Percentiles rank a stretch among this genome's conserved stretches.
phyloP scores from a whole-genome alignment of 2,113 vertebrate genomes.

The Archocentrus centrarchus region DNA sequence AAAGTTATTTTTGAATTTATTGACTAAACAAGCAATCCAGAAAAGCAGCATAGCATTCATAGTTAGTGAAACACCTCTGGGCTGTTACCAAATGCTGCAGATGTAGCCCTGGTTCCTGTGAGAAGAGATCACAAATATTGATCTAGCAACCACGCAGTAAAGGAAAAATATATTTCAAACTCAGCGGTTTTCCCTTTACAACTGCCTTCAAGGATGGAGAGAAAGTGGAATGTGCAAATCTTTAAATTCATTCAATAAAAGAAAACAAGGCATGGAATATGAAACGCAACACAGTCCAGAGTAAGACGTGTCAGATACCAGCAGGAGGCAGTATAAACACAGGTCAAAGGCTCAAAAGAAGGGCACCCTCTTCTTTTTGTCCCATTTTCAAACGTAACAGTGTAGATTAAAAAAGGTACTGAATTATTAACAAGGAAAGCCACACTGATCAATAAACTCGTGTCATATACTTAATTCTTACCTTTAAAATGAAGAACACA shows the following conservation, averaged over 20 bases:
- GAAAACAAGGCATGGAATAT: slow-evolving; percentile 18
- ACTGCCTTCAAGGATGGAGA: background rate
- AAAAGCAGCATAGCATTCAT: slow-evolving; percentile 29
- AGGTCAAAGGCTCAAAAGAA: slow-evolving; percentile 1
- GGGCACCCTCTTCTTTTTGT: background rate
- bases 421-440: background rate
- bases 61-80: slow-evolving; percentile 12
- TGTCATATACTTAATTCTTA: background rate
- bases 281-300: background rate
- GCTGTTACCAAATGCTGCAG: slow-evolving; percentile 28
- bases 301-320: slow-evolving; percentile 31
- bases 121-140: slow-evolving; percentile 28
- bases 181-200: slow-evolving; percentile 6
- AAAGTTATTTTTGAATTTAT: slow-evolving; percentile 37
- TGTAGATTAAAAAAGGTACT: background rate
- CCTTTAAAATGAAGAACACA: background rate
- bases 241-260: background rate
- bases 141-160: background rate
- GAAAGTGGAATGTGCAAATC: background rate
- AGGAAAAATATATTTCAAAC: background rate
- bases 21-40: slow-evolving; percentile 30
- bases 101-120: slow-evolving; percentile 11
- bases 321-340: slow-evolving; percentile 68
- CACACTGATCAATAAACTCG: background rate
- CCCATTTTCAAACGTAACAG: background rate